These are phyloP conservation scores for Drosophila subsilvestris DNA, from an alignment of 2,888 invertebrate species.

Conservation along the genomic window DNA sequence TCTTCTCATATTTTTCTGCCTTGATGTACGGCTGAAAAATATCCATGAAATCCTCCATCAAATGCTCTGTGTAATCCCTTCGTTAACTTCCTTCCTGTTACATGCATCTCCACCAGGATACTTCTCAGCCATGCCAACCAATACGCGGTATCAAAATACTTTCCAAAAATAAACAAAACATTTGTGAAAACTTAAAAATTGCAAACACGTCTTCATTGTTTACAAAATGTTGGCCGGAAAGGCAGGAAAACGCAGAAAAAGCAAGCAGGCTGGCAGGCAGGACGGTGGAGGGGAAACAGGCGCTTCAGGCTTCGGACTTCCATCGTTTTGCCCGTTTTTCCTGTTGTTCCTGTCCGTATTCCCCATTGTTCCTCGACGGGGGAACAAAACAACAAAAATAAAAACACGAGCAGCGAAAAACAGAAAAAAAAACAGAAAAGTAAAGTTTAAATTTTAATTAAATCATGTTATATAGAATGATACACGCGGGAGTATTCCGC, in stretches of 20 bases:
- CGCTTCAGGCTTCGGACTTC: conserved; percentile 41
- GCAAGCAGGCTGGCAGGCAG: neutral
- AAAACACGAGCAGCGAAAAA: neutral
- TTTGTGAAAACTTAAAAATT: conserved; percentile 77
- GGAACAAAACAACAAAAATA: conserved; percentile 18
- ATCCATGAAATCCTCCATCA: neutral
- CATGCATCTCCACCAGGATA: neutral
- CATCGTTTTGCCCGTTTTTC: conserved; percentile 29
- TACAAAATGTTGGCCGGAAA: conserved; percentile 75
- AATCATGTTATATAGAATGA: conserved; percentile 79
- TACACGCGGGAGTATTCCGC: conserved; percentile 67
- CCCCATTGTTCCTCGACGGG: conserved; percentile 59
- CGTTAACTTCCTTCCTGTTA: neutral
- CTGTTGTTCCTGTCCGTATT: conserved; percentile 42
- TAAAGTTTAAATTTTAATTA: conserved; percentile 78
- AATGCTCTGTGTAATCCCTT: neutral
- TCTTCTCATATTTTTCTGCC: neutral
- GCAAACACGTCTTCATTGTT: conserved; percentile 79
- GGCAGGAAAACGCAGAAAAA: neutral
- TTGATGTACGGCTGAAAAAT: neutral
- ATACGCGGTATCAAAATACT: conserved; percentile 11
- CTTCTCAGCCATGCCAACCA: neutral
- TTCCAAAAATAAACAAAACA: conserved; percentile 49
- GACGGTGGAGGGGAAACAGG: conserved; percentile 25
- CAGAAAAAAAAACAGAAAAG: conserved; percentile 33